A percentile compares a stretch with the other conserved stretches of the same genome.
Conservation (phyloP, 2,888 invertebrate species). For the Arge pagana region DNA sequence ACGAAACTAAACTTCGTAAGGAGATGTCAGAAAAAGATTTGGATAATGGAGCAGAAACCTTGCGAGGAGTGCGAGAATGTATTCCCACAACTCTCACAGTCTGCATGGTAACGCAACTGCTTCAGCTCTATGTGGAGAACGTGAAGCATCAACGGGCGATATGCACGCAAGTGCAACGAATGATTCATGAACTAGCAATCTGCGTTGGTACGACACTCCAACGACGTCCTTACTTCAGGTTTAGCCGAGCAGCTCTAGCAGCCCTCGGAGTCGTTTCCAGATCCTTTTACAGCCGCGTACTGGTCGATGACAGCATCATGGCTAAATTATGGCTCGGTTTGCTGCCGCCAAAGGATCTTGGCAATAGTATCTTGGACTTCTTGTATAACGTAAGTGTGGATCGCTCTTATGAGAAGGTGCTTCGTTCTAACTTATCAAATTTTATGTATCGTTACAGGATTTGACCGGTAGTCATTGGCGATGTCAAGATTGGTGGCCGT, state of each 20-base stretch:
- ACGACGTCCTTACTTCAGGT: constrained; percentile 46
- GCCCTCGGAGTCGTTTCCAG: constrained; percentile 47
- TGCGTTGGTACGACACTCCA: constrained; percentile 48
- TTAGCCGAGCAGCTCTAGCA: constrained; percentile 48
- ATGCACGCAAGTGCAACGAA: constrained; percentile 45
- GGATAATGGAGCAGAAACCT: constrained; percentile 33
- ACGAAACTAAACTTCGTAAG: constrained; percentile 28
- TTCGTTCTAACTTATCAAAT: neutral
- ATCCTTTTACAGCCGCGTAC: constrained; percentile 38
- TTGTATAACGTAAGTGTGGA: constrained; percentile 46
- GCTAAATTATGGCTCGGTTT: constrained; percentile 51
- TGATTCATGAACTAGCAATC: constrained; percentile 48
- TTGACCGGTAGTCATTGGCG: constrained; percentile 45
- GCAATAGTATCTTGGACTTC: constrained; percentile 48
- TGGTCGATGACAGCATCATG: constrained; percentile 43
- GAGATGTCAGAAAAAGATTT: constrained; percentile 26
- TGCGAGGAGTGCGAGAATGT: constrained; percentile 40
- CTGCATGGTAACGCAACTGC: constrained; percentile 47
- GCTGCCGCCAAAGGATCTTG: constrained; percentile 48
- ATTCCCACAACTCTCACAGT: constrained; percentile 50
- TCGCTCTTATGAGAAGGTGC: neutral
- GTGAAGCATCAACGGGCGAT: constrained; percentile 27
- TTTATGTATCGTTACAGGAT: constrained; percentile 36
- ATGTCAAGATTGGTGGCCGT: constrained; percentile 55
- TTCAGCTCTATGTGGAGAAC: constrained; percentile 37